Conservation (phyloP, 1,140 invertebrate species). For the Pygmarrhopalites habei region DNA sequence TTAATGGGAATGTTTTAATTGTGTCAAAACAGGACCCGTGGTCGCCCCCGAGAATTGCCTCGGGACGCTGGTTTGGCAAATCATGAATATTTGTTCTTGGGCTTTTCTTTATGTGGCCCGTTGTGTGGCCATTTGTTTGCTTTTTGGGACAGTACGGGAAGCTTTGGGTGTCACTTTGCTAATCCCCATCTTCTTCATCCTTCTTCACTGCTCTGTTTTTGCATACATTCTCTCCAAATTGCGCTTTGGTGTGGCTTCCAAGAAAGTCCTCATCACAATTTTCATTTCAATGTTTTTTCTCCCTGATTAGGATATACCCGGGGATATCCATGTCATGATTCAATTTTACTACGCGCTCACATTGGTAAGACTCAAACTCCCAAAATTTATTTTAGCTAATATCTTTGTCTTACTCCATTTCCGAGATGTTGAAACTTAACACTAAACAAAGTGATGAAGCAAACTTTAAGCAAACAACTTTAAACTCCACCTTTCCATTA, state of each 20-base stretch:
- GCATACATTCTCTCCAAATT: constrained; percentile 19
- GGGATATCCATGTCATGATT: too few species aligned
- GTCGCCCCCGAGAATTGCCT: constrained; percentile 15
- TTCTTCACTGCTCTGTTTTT: constrained; percentile 22
- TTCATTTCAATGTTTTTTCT: constrained; percentile 36
- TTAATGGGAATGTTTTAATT: too few species aligned
- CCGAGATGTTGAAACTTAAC: too few species aligned
- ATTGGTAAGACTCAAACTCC: too few species aligned
- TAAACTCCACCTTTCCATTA: too few species aligned
- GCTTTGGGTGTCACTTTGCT: not conserved
- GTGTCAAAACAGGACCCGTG: constrained; percentile 30
- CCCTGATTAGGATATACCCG: constrained; percentile 24
- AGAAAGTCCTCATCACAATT: constrained; percentile 28
- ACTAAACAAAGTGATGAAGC: too few species aligned
- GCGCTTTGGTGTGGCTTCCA: constrained; percentile 20
- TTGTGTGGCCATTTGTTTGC: not conserved
- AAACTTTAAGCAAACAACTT: too few species aligned
- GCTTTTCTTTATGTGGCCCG: constrained; percentile 24
- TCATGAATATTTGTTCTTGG: constrained; percentile 28
- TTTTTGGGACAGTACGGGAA: not conserved
- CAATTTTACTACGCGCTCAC: too few species aligned
- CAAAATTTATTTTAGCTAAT: too few species aligned
- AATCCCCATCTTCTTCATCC: not conserved
- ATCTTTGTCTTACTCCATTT: too few species aligned
- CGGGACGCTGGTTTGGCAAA: constrained; percentile 10